Base-by-base conservation (phyloP, 2,888 invertebrate species). In the Lasioglossum villosulum region DNA sequence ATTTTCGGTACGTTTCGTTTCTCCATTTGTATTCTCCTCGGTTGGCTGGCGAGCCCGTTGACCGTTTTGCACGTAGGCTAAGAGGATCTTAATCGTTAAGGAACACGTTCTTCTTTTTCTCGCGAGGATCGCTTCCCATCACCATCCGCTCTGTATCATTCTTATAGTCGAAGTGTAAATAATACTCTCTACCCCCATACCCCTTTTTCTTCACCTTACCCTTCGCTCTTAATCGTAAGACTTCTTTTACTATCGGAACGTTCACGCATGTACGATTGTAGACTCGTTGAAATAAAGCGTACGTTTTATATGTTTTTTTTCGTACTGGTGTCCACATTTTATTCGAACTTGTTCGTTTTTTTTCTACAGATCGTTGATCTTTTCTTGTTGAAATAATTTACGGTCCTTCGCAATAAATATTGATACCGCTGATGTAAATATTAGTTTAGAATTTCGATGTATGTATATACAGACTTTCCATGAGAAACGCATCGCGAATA, bases 221-320 rank as follows among this genome's bases (percentile, higher is more conserved):
- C 63, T 73, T 79, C 78, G 68, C 71, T 30, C 71, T 45, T 89
- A 85, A 83, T 79, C 56, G 48, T 90, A 91, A 90, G 89, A 56
- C 66, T 4, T 34, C 30, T 78, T 80, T 83, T 52, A 79, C 72
- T 75, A 79, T 75, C 37, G 71, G 76, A 81, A 86, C 80, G 76
- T 80, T 80, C 79, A 79, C 82, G 73, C 39, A 52, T 84, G 78
- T 82, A 84, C 78, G 84, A 90, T 92, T 68, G 90, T 92, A 93
- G 90, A 89, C 88, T 82, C 88, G 90, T 90, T 86, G 91, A 92
- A 93, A 95, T 94, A 94, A 95, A 95, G 89, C 92, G 88, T 94
- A 92, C 89, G 90, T 93, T 95, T 93, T 94, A 94, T 94, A 94
- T 94, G 66, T 95, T 94, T 92, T 93, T 94, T 92, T 93, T 86